A percentile compares a stretch with the other conserved stretches of the same genome.
phyloP scores from a whole-genome alignment of 1,140 invertebrate genomes.

The Pentalonia nigronervosa region DNA sequence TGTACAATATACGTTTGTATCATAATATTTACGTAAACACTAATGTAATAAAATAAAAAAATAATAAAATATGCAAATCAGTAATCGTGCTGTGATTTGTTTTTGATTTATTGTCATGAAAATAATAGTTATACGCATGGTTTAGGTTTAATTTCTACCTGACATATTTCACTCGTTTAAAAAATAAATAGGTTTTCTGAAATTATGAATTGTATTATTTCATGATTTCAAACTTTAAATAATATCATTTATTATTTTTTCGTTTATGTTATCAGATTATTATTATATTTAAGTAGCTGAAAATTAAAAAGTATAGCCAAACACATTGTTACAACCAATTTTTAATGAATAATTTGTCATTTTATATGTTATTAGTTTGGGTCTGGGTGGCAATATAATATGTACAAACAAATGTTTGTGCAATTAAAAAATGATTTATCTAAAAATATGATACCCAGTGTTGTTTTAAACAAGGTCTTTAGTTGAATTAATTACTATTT shows the following conservation, averaged over 20 bases:
- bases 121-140: not conserved
- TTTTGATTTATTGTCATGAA: slow-evolving; percentile 13
- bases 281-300: not conserved
- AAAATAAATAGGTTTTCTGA: not conserved
- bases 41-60: not conserved
- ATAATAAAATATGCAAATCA: slow-evolving; percentile 10
- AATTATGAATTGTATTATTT: not conserved
- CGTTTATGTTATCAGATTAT: slow-evolving; percentile 3
- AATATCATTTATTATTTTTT: not conserved
- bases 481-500: slow-evolving; percentile 37
- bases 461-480: not conserved
- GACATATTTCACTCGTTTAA: not conserved
- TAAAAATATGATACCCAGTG: not conserved
- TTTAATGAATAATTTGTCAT: slow-evolving; percentile 10
- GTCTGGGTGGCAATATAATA: not conserved
- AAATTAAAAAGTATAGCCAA: not conserved
- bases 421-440: slow-evolving; percentile 24
- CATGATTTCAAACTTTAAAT: not conserved
- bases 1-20: not conserved
- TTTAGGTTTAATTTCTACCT: not conserved
- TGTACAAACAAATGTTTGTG: not conserved
- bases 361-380: not conserved
- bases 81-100: not conserved
- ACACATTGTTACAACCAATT: not conserved
- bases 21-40: not conserved